Percentiles rank a stretch among this genome's conserved stretches.
Conservation (phyloP, 2,888 invertebrate genomes). For the Pemphredon lugubris region DNA sequence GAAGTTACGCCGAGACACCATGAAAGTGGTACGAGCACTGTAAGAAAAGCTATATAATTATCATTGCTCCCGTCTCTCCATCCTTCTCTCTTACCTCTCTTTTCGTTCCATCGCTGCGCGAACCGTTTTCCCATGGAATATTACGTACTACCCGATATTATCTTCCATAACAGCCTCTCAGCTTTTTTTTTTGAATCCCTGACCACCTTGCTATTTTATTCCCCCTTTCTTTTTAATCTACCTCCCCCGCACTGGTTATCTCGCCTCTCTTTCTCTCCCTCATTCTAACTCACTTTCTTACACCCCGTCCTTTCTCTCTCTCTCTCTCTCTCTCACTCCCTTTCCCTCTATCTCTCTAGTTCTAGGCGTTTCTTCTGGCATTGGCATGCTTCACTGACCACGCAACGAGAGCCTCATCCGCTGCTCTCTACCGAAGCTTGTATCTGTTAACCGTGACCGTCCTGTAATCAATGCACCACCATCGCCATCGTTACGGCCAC, state of each 20-base stretch:
- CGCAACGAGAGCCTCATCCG: constrained; percentile 45
- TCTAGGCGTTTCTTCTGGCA: constrained; percentile 5
- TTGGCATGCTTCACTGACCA: constrained; percentile 59
- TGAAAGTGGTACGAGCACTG: constrained; percentile 60
- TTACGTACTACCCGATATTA: constrained; percentile 16
- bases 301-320: constrained; percentile 2
- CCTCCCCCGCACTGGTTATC: no score
- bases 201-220: not conserved
- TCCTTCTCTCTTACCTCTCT: constrained; percentile 13
- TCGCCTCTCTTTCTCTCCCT: constrained; percentile 1
- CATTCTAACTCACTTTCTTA: not conserved
- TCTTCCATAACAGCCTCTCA: constrained; percentile 19
- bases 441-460: constrained; percentile 37
- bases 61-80: constrained; percentile 54
- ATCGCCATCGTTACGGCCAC: constrained; percentile 40
- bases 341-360: not conserved
- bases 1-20: constrained; percentile 46
- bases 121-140: not conserved
- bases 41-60: constrained; percentile 70
- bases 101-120: no score
- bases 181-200: constrained; percentile 17
- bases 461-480: constrained; percentile 50
- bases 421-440: not conserved
- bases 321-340: not conserved
- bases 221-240: not conserved